Conservation (phyloP, 2,888 invertebrate genomes). For the Protophormia terraenovae region DNA sequence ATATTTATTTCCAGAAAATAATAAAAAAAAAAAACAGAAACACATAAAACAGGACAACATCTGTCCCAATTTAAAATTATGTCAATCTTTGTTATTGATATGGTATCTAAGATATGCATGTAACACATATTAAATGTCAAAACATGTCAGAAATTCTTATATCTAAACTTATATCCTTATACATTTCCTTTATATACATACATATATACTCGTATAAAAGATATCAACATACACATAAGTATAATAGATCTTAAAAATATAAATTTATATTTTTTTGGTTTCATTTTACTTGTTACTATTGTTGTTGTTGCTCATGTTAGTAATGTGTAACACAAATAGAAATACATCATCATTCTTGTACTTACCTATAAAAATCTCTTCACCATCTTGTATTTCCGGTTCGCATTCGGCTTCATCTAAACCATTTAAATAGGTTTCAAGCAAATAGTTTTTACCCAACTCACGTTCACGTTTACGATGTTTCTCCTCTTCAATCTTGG, state of each 20-base stretch:
- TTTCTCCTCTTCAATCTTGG: conserved; percentile 89
- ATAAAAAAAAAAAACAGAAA: not conserved
- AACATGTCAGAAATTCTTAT: conserved; percentile 19
- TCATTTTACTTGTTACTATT: not conserved
- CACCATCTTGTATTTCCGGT: conserved; percentile 64
- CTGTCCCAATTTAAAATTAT: conserved; percentile 6
- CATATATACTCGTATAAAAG: not conserved
- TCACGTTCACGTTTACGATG: conserved; percentile 88
- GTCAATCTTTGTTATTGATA: conserved; percentile 8
- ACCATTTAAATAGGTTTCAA: conserved; percentile 88
- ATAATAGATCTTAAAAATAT: not conserved
- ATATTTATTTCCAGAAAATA: no score
- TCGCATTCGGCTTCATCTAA: conserved; percentile 81
- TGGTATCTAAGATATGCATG: conserved; percentile 9
- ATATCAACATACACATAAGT: no score
- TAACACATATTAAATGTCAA: conserved; percentile 48
- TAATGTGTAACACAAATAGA: not conserved
- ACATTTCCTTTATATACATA: not conserved
- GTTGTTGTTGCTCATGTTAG: no score
- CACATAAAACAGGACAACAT: conserved; percentile 3
- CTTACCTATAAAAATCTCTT: conserved; percentile 72
- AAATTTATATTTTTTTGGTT: not conserved
- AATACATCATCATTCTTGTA: conserved; percentile 13
- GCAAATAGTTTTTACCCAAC: conserved; percentile 89
- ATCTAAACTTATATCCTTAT: no score